Evolutionary conservation across 2,797 vertebrate genomes (phyloP).

Genomic region (Thamnophis elegans): DNA sequence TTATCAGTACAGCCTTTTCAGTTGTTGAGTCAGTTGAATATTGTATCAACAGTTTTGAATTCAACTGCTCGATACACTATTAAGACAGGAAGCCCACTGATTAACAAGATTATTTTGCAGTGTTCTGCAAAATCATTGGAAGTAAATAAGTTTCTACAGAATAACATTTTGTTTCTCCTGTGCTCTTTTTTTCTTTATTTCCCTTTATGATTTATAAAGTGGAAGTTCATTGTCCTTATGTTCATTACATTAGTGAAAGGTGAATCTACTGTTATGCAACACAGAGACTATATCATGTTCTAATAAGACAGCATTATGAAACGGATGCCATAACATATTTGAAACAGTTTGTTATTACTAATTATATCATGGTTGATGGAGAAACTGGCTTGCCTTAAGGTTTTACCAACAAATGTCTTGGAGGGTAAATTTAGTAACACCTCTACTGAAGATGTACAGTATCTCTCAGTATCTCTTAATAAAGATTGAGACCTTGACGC

Average conservation of each 20-base stretch:
- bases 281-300: background rate
- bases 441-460: background rate
- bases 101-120: constrained; percentile 71
- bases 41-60: constrained; percentile 53
- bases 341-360: background rate
- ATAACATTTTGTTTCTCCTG: constrained; percentile 37
- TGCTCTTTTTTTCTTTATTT: constrained; percentile 2
- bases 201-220: background rate
- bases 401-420: background rate
- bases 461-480: background rate
- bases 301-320: background rate
- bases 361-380: background rate
- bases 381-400: background rate
- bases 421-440: background rate
- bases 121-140: constrained; percentile 65
- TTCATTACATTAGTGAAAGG: constrained; percentile 12
- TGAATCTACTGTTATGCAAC: background rate
- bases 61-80: constrained; percentile 60
- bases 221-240: background rate
- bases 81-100: constrained; percentile 63
- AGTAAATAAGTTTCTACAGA: constrained; percentile 57
- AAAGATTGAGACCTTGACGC: background rate
- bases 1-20: constrained; percentile 40
- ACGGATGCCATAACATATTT: background rate
- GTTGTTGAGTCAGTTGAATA: constrained; percentile 38